Evolutionary conservation across 1,140 invertebrate species (phyloP).

Genomic region (Trichonephila inaurata): DNA sequence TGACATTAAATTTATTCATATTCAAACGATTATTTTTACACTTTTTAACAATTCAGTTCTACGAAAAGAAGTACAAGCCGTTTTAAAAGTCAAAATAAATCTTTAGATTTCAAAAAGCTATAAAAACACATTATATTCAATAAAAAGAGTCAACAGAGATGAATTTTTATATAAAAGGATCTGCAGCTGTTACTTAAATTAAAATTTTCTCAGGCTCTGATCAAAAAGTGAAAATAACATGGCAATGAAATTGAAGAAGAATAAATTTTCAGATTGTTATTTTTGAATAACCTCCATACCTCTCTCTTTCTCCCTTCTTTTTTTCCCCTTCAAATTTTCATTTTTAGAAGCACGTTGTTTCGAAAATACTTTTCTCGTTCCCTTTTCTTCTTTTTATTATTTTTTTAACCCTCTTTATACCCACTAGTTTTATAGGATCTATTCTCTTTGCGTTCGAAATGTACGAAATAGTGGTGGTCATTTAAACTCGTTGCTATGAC

Average conservation of each 20-base stretch:
- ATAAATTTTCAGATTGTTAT: neutral
- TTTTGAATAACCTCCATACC: neutral
- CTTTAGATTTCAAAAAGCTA: no score
- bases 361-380: neutral
- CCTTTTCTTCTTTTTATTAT: neutral
- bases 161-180: no score
- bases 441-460: conserved; percentile 27
- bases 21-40: no score
- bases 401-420: neutral
- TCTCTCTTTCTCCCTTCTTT: no score
- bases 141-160: no score
- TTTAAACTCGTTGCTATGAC: conserved; percentile 51
- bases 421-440: conserved; percentile 23
- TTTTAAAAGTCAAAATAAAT: no score
- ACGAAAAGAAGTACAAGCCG: no score
- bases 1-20: no score
- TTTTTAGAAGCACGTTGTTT: conserved; percentile 3
- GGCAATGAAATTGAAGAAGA: neutral
- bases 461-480: conserved; percentile 19
- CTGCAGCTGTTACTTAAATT: no score
- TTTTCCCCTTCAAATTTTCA: neutral
- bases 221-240: neutral
- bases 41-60: no score
- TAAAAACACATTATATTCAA: no score
- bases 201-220: no score